These are phyloP conservation scores for Habroteleia sp. DNA, from an alignment of 2,888 invertebrate species.

Conservation along the genomic window DNA sequence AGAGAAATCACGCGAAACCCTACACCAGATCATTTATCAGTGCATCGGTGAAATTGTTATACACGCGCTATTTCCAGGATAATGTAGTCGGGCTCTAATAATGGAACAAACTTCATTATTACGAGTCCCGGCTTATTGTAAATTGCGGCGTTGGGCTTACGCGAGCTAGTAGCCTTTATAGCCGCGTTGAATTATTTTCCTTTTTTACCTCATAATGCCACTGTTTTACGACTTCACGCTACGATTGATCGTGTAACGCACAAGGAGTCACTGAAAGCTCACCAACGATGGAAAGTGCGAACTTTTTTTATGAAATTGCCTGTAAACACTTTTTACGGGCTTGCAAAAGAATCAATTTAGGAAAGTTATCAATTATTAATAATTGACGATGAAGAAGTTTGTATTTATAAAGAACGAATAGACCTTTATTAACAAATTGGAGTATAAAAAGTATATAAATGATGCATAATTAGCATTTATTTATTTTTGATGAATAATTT, in stretches of 20 bases:
- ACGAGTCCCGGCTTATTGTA: conserved; percentile 55
- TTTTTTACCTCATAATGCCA: conserved; percentile 14
- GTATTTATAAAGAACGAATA: too few relatives aligned
- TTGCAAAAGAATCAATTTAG: too few relatives aligned
- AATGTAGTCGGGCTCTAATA: conserved; percentile 27
- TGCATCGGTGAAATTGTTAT: conserved; percentile 25
- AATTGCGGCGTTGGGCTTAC: conserved; percentile 47
- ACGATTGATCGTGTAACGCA: conserved; percentile 18
- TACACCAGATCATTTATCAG: conserved; percentile 25
- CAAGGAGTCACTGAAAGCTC: conserved; percentile 14
- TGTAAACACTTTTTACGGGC: not conserved
- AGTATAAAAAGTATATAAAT: too few relatives aligned
- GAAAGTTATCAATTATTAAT: too few relatives aligned
- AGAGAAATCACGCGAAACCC: conserved; percentile 5
- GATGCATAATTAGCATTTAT: too few relatives aligned
- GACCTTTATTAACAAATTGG: too few relatives aligned
- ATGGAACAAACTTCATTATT: conserved; percentile 55
- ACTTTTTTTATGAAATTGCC: not conserved
- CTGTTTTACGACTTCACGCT: conserved; percentile 32
- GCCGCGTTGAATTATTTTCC: conserved; percentile 48
- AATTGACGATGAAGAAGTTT: too few relatives aligned
- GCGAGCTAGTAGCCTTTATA: conserved; percentile 40
- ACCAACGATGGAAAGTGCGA: conserved; percentile 4
- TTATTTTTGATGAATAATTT: too few relatives aligned
- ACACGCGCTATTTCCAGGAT: conserved; percentile 26